Conservation (phyloP, 2,113 vertebrate genomes). For the Laterallus jamaicensis region DNA sequence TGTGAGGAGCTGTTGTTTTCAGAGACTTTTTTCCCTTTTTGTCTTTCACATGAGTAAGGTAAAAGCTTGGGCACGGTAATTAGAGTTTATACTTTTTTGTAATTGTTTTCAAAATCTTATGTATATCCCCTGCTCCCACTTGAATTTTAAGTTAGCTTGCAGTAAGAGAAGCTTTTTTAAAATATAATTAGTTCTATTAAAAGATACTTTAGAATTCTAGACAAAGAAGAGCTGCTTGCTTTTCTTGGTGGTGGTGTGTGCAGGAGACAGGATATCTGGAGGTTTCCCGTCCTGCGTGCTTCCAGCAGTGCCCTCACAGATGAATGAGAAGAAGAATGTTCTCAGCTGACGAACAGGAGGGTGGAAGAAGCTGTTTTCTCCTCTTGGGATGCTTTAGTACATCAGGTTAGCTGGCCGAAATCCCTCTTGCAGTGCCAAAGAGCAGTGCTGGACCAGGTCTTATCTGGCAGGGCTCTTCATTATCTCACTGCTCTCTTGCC, state of each 20-base stretch:
- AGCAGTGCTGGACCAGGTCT: rapidly evolving
- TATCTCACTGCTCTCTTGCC: neutral
- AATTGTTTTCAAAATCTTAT: neutral
- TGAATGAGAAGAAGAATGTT: neutral
- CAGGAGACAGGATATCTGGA: neutral
- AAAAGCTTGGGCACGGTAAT: neutral
- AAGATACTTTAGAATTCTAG: neutral
- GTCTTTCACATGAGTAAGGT: neutral
- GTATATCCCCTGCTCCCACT: neutral
- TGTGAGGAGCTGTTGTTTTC: neutral
- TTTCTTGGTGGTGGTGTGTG: neutral
- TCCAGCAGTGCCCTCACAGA: neutral
- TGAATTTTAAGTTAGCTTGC: neutral
- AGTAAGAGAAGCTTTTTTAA: neutral
- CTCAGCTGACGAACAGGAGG: neutral
- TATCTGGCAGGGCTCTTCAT: neutral
- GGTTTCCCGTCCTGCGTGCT: rapidly evolving
- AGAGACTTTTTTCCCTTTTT: neutral
- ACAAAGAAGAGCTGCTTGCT: neutral
- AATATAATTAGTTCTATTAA: neutral
- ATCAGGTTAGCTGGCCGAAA: neutral
- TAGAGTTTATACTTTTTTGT: neutral
- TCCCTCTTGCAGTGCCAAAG: neutral
- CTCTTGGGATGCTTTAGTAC: neutral
- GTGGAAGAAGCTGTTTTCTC: neutral